These are phyloP conservation scores for Penaeus japonicus DNA, from an alignment of 1,140 invertebrate genomes.

Conservation along the genomic window DNA sequence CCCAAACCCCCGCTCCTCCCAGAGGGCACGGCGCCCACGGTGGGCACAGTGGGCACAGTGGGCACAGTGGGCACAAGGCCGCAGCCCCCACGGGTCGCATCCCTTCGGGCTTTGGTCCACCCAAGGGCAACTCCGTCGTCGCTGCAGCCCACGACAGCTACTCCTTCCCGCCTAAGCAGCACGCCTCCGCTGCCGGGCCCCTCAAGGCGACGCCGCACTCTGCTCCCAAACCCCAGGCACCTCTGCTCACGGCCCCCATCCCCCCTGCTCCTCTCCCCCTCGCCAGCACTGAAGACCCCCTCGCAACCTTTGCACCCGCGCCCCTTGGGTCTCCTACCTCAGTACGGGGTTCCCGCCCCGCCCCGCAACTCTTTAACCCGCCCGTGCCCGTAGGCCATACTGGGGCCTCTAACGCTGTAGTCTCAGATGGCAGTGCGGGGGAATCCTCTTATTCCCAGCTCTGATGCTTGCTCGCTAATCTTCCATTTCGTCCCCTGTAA, in stretches of 20 bases:
- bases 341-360: background rate
- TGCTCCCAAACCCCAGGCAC: background rate
- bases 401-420: background rate
- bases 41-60: background rate
- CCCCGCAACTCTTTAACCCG: background rate
- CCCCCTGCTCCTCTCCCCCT: background rate
- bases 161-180: background rate
- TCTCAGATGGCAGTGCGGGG: too few species aligned
- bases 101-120: constrained; percentile 2
- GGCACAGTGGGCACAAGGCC: background rate
- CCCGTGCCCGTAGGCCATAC: background rate
- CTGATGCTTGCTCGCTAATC: too few species aligned
- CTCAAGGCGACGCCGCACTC: background rate
- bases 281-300: background rate
- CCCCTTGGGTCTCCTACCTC: background rate
- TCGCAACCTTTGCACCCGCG: constrained; percentile 10
- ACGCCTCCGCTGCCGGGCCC: background rate
- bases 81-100: background rate
- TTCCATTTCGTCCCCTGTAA: too few species aligned
- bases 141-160: background rate
- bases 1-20: background rate
- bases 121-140: background rate
- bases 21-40: background rate
- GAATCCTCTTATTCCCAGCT: too few species aligned
- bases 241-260: background rate